Conservation (phyloP, 2,888 invertebrate genomes). For the Abrostola triplasia region DNA sequence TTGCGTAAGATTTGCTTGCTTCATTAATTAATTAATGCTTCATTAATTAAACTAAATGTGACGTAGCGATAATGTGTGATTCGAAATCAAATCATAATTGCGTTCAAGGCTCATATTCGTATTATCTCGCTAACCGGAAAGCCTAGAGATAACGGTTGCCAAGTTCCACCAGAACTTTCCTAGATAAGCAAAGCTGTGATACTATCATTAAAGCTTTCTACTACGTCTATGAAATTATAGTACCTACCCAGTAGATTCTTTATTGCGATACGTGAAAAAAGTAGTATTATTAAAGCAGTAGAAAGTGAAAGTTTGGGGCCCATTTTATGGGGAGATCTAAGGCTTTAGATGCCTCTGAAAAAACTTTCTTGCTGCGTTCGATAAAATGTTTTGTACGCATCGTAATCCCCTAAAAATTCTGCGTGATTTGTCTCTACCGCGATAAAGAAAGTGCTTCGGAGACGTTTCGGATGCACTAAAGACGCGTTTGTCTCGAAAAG, state of each 20-base stretch:
- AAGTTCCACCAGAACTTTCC: background rate
- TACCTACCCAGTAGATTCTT: constrained; percentile 41
- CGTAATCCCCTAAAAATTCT: constrained; percentile 77
- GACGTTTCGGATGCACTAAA: constrained; percentile 63
- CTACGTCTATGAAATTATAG: constrained; percentile 23
- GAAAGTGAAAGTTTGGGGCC: constrained; percentile 76
- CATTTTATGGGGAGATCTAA: constrained; percentile 77
- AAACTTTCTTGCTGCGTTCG: constrained; percentile 74
- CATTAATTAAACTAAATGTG: too few relatives aligned
- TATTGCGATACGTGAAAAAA: constrained; percentile 57
- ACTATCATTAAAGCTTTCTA: constrained; percentile 29
- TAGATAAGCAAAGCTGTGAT: constrained; percentile 11
- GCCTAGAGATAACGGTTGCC: too few relatives aligned
- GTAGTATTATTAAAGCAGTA: constrained; percentile 71
- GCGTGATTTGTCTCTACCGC: constrained; percentile 78
- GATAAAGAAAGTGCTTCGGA: constrained; percentile 68
- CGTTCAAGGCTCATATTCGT: too few relatives aligned
- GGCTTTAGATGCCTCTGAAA: constrained; percentile 77
- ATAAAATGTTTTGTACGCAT: constrained; percentile 82
- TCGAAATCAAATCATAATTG: too few relatives aligned
- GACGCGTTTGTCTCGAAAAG: constrained; percentile 56
- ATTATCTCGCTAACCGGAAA: too few relatives aligned
- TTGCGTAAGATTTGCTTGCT: too few relatives aligned
- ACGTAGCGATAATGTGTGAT: too few relatives aligned
- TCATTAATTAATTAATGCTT: too few relatives aligned